Percentiles rank a stretch among this genome's conserved stretches.
phyloP scores from a whole-genome alignment of 2,888 invertebrate species.

The Taphrorychus bicolor region DNA sequence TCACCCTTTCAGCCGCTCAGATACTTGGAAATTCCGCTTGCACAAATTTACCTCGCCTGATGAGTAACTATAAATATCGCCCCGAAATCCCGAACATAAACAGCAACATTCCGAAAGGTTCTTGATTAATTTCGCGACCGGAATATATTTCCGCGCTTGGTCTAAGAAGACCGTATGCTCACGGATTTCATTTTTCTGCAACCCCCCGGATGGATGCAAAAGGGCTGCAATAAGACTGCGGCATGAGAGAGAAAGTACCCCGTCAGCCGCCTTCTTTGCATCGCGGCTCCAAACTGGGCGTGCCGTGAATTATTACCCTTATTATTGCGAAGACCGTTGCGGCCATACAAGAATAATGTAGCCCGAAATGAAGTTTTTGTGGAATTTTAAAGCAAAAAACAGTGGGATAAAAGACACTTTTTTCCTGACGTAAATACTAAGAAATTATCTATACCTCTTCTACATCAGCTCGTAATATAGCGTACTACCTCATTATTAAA shows the following conservation, averaged over 20 bases:
- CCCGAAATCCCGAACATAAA: not conserved
- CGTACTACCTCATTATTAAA: no score
- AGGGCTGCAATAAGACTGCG: slow-evolving; percentile 20
- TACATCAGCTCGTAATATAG: no score
- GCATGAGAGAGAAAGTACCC: slow-evolving; percentile 19
- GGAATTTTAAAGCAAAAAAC: not conserved
- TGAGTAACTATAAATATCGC: not conserved
- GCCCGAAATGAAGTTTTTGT: slow-evolving; percentile 54
- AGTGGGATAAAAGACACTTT: no score
- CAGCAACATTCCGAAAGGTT: not conserved
- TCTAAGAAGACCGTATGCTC: slow-evolving; percentile 11
- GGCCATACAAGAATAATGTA: slow-evolving; percentile 58
- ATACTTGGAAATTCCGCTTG: not conserved
- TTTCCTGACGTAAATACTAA: no score
- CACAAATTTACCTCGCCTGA: not conserved
- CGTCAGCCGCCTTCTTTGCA: slow-evolving; percentile 41
- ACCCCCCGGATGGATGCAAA: slow-evolving; percentile 12
- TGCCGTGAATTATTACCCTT: slow-evolving; percentile 57
- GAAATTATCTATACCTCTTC: no score
- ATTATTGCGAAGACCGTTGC: slow-evolving; percentile 57
- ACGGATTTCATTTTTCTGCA: not conserved
- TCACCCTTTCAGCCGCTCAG: not conserved
- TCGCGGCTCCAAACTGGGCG: slow-evolving; percentile 47
- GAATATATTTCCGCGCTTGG: not conserved
- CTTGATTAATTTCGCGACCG: not conserved